phyloP scores from a whole-genome alignment of 1,140 invertebrate genomes.

The Archivesica marissinica region DNA sequence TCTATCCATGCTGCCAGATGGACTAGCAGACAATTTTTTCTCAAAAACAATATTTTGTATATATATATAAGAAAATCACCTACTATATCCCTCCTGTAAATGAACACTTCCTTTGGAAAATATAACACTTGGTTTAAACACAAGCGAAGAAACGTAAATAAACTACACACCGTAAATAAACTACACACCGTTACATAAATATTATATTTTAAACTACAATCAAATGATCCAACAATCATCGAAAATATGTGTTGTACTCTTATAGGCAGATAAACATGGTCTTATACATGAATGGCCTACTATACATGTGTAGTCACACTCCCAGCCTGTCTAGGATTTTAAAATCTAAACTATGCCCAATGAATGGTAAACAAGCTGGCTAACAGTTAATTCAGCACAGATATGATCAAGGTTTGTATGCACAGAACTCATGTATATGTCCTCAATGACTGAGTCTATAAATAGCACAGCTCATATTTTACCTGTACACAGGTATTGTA shows the following conservation, averaged over 20 bases:
- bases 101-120: too few relatives aligned
- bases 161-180: too few relatives aligned
- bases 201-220: too few relatives aligned
- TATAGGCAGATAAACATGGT: constrained; percentile 31
- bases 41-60: too few relatives aligned
- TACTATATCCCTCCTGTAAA: too few relatives aligned
- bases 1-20: too few relatives aligned
- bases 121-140: too few relatives aligned
- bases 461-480: constrained; percentile 22
- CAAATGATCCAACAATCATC: too few relatives aligned
- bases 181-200: too few relatives aligned
- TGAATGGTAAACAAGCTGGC: constrained; percentile 38
- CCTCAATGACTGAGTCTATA: constrained; percentile 42
- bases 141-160: too few relatives aligned
- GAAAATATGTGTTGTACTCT: constrained; percentile 1
- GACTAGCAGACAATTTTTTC: too few relatives aligned
- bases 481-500: constrained; percentile 43
- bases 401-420: constrained; percentile 20
- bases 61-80: too few relatives aligned
- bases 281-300: background rate
- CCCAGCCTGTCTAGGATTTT: constrained; percentile 16
- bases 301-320: constrained; percentile 6
- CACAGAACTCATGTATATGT: constrained; percentile 26
- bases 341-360: constrained; percentile 45
- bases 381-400: constrained; percentile 17